Evolutionary conservation across 2,113 vertebrate species (phyloP), one percentile per base, ranked within the genome.

Genomic region (Micromys minutus): DNA sequence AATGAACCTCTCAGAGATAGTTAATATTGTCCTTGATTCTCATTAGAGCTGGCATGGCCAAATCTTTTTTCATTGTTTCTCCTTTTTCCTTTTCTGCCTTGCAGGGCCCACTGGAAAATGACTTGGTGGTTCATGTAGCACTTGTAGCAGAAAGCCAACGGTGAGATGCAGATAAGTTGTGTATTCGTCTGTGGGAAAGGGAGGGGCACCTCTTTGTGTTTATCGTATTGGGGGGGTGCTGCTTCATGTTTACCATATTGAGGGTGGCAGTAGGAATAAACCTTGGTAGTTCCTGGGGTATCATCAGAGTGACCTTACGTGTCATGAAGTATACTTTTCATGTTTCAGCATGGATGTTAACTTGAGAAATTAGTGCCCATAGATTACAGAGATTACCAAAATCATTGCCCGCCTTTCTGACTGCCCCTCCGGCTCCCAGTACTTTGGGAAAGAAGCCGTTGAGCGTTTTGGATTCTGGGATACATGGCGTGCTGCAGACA

Each of bases 101-200:
- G 96, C 98, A 99, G 99, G 99, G 99, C 85, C 99, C 99, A 89
- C 99, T 99, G 86, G 99, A 99, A 98, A 99, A 99, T 89, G 99
- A 99, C 95, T 97, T 99, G 93, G 99, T 99, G 52, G 98, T 99
- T 39, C 99, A 99, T 0, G 99, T 99, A 91, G 98, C 99, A 29
- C 98, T 99, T 91, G 98, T 99, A 89, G 99, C 99, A 67, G 99
- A 99, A 97, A 99, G 99, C 97, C 99, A 99, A 97, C 99, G 99
- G 99, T 99, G 98, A 97, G 65, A 77, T 92, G 87, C 69, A 15
- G 5, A 94, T 88, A 31, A 2, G 87, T 61, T 75, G 21, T 21
- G 57, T 65, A 39, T 34, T n/a, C 59, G 77, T 0, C 15, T 1
- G 36, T 47, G 22, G 22, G 79, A 52, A 52, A 34, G 45, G 34